These are phyloP conservation scores for Microctenopoma stevenorrisi DNA, from an alignment of 2,797 vertebrate genomes.

Conservation along the genomic window DNA sequence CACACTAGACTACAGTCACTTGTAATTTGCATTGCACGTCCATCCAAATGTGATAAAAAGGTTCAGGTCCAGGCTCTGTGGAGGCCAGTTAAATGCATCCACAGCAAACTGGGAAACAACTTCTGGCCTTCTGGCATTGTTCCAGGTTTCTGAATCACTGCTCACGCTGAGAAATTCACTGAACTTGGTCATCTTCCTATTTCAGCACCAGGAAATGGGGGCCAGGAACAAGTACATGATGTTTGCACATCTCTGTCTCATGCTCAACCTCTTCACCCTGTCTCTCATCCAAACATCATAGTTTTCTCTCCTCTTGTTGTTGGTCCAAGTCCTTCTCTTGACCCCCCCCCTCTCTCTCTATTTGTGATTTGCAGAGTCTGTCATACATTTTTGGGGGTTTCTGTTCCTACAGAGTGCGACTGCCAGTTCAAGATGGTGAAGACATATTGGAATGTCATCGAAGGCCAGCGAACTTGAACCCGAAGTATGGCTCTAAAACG, in stretches of 20 bases:
- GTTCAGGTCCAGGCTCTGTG: background rate
- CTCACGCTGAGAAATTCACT: background rate
- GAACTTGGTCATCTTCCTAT: background rate
- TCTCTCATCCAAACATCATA: conserved; percentile 40
- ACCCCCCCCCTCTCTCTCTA: background rate
- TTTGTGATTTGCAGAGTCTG: conserved; percentile 14
- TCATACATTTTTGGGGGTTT: conserved; percentile 14
- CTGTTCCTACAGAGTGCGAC: background rate
- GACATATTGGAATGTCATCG: conserved; percentile 46
- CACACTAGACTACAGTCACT: background rate
- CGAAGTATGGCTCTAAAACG: background rate
- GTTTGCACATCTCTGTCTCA: conserved; percentile 44
- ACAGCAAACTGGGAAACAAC: background rate
- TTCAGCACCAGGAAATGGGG: background rate
- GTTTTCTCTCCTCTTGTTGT: conserved; percentile 21
- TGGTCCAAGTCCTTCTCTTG: conserved; percentile 33
- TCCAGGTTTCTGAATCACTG: background rate
- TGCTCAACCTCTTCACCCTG: conserved; percentile 24
- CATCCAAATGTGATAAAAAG: background rate
- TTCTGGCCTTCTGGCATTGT: background rate
- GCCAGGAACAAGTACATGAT: too few relatives aligned
- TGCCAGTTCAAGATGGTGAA: conserved; percentile 55
- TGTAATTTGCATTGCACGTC: background rate
- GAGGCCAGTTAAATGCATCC: background rate
- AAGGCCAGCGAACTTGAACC: conserved; percentile 28